Percentiles rank a stretch among this genome's conserved stretches.
phyloP scores from a whole-genome alignment of 2,797 vertebrate species.

The Halcyon chelicuti region DNA sequence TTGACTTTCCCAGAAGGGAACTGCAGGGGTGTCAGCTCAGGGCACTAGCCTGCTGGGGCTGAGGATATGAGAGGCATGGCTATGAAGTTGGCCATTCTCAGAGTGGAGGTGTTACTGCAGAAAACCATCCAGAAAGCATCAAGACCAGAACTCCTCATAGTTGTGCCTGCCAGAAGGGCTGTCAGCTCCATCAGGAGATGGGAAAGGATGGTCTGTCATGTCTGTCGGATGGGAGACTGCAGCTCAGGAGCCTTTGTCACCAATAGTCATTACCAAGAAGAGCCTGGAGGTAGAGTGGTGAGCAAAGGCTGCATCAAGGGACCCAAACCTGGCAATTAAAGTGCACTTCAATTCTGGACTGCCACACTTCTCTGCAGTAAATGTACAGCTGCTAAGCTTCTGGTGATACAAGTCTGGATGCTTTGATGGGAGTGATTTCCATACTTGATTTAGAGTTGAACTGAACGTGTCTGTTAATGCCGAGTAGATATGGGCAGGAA shows the following conservation, averaged over 20 bases:
- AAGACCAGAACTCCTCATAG: not conserved
- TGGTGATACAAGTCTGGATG: not conserved
- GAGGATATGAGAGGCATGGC: not conserved
- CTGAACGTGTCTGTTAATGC: not conserved
- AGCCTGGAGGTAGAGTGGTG: not conserved
- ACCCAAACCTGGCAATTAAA: not conserved
- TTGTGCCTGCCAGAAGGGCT: not conserved
- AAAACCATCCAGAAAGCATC: not conserved
- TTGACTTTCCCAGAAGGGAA: slow-evolving; percentile 44
- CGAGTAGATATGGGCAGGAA: not conserved
- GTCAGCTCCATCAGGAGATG: not conserved
- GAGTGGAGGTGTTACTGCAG: not conserved
- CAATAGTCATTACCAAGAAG: not conserved
- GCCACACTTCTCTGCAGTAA: not conserved
- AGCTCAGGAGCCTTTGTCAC: not conserved
- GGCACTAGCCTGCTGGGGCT: not conserved
- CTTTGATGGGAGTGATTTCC: not conserved
- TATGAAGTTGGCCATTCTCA: not conserved
- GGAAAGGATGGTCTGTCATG: not conserved
- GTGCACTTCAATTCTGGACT: accelerated
- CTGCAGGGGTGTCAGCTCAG: not conserved
- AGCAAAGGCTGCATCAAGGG: not conserved
- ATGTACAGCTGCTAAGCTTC: not conserved
- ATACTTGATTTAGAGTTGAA: not conserved
- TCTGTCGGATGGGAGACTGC: not conserved